Base-by-base conservation (phyloP, 92 coral and sea anemone genomes). In the Pocillopora grandis region DNA sequence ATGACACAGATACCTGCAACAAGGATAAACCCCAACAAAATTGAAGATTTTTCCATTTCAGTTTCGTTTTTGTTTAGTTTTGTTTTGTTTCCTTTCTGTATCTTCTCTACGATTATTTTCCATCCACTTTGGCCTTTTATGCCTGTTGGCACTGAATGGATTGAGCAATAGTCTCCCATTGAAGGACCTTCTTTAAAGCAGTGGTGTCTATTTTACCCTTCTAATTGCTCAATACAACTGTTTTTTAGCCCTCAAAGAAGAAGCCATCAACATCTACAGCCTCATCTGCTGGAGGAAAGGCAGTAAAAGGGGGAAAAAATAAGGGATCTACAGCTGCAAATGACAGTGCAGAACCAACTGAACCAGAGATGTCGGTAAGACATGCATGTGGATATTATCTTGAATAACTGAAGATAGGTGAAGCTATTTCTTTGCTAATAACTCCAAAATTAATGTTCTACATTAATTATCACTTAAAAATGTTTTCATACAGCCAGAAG, bases 341-440 rank as follows among this genome's bases (percentile, higher is more conserved):
- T 56, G 93, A 92, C 65, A 91, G 87, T n/a, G 93, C 89, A 33
- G 99, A 94, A 80, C 94, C 92, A 10, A 90, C 90, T 48, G 99
- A 97, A 67, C 92, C 94, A 20, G 99, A 97, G 83, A 90, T 97
- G 98, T 85, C 97, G 66, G 99, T 97, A 91, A 84, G 92, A 75
- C 35, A 59, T 56, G 6, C 19, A 42, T 12, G 62, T 59, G 62
- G 14, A 16, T 59, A 2, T 12, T 59, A 16, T 59, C 18, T 59
- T 59, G 62, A 59, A 59, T 59, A 10, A 12, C 62, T 59, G 3
- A 10, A 12, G 18, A 59, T 42, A 42, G 52, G 0, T 42, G 52
- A 3, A 42, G 52, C 52, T 42, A 42, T 42, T 42, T 42, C 52
- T 42, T 42, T 42, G 52, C 52, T 42, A 42, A 42, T 42, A 42